phyloP scores from a whole-genome alignment of 2,797 vertebrate genomes.

The Enteromius unitaeniatus region DNA sequence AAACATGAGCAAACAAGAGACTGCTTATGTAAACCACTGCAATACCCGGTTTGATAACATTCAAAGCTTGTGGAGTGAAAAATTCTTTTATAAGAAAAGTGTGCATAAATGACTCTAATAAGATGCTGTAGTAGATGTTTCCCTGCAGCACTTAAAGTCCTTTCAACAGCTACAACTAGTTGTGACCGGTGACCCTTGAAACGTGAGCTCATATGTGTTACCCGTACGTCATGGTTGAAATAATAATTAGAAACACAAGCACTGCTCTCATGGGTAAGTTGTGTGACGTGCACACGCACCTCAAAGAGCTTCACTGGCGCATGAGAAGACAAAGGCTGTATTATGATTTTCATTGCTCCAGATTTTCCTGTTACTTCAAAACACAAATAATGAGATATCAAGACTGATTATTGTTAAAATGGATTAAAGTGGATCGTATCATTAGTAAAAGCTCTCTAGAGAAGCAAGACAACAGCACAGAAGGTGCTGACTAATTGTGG shows the following conservation, averaged over 20 bases:
- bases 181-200: constrained; percentile 7
- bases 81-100: not conserved
- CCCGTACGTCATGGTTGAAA: constrained; percentile 28
- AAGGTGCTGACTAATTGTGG: constrained; percentile 21
- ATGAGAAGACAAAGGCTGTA: constrained; percentile 17
- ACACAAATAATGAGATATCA: constrained; percentile 18
- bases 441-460: constrained; percentile 12
- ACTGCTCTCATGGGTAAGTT: constrained; percentile 14
- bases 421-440: constrained; percentile 11
- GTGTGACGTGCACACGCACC: not conserved
- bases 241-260: constrained; percentile 31
- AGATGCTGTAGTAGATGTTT: not conserved
- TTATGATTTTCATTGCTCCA: constrained; percentile 26
- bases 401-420: constrained; percentile 25
- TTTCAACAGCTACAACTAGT: constrained; percentile 13
- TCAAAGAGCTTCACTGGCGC: not conserved
- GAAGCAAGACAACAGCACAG: not conserved
- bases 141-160: not conserved
- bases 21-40: constrained; percentile 31
- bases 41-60: not conserved
- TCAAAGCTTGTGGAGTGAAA: not conserved
- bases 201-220: constrained; percentile 14
- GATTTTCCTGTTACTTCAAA: constrained; percentile 36
- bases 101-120: not conserved
- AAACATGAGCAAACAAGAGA: constrained; percentile 42